These are phyloP conservation scores for Siphonodentalium dalli DNA, from an alignment of 2,888 invertebrate species.

Conservation along the genomic window DNA sequence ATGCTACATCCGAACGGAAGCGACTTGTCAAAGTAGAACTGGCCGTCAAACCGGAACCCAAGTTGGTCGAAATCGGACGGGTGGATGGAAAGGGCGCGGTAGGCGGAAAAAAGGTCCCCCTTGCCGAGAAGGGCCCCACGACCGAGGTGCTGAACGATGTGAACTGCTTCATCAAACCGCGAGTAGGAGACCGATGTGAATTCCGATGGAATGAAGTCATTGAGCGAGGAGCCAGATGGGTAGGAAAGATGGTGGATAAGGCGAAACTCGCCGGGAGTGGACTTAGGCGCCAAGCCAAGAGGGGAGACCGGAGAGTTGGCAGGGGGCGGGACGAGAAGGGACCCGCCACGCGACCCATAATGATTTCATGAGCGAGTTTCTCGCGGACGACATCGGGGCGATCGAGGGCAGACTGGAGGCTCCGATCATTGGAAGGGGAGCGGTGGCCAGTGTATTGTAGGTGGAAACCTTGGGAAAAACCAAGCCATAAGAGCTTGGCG, in stretches of 20 bases:
- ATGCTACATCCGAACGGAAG: slow-evolving; percentile 20
- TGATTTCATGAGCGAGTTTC: slow-evolving; percentile 20
- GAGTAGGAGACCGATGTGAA: slow-evolving; percentile 21
- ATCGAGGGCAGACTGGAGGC: slow-evolving; percentile 13
- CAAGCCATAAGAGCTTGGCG: not conserved
- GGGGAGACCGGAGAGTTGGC: slow-evolving; percentile 19
- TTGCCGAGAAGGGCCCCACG: not conserved
- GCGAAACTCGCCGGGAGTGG: slow-evolving; percentile 14
- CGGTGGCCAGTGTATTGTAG: slow-evolving; percentile 16
- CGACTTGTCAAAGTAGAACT: slow-evolving; percentile 18
- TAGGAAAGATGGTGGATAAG: slow-evolving; percentile 26
- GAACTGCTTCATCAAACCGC: slow-evolving; percentile 21
- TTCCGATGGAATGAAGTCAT: slow-evolving; percentile 21
- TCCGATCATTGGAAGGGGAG: slow-evolving; percentile 4
- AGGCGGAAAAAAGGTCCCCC: slow-evolving; percentile 12
- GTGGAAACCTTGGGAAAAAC: slow-evolving; percentile 20
- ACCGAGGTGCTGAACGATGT: slow-evolving; percentile 21
- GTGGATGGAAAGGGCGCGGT: slow-evolving; percentile 13
- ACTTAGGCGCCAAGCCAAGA: slow-evolving; percentile 23
- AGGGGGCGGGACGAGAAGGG: slow-evolving; percentile 14
- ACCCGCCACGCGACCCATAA: slow-evolving; percentile 19
- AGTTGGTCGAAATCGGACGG: slow-evolving; percentile 10
- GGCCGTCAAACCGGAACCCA: slow-evolving; percentile 14
- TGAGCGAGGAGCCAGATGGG: slow-evolving; percentile 11
- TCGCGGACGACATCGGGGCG: slow-evolving; percentile 2